Evolutionary conservation across 2,113 vertebrate genomes (phyloP), one percentile per base, ranked within the genome.

Genomic region (Silurus asotus): DNA sequence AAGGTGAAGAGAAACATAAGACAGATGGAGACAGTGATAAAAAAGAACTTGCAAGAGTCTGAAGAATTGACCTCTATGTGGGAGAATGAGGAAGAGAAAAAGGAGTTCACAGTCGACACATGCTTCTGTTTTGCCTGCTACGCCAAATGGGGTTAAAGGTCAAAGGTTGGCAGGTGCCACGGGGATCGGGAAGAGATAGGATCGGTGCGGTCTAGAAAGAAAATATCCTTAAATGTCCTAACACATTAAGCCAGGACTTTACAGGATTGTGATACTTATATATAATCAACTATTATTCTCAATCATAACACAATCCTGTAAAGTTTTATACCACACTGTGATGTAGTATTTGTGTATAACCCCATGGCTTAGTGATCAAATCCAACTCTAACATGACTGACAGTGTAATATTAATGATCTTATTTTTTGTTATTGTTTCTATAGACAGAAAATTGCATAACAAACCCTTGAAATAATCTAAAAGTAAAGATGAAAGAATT

Each of bases 111-210:
- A 75, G 90, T 91, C 90, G 92, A 90, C 86, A 84, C 83, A 81
- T 89, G 84, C 88, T 87, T 88, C 90, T 85, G 86, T 88, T 88
- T 82, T 86, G 28, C 7, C 51, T 76, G 67, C 55, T 67, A 82
- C 89, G 93, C 88, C 59, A 37, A 82, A 81, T 45, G 69, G 87
- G 89, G 84, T 91, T 90, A 86, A 81, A 89, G 94, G 92, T 93
- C 88, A 95, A 89, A 92, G 93, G 91, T 93, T 87, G 91, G 90
- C 94, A 95, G 94, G 93, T 95, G 92, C 91, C 93, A 88, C 86
- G 77, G 89, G 91, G 89, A 84, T 76, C 87, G 77, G 82, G 75
- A 84, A 84, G 88, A 87, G 84, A 72, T 10, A 85, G 90, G 85
- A 88, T 86, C 78, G 82, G 37, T 5, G 2, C 88, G 90, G 91